A percentile compares a stretch with the other conserved stretches of the same genome.
phyloP scores from a whole-genome alignment of 64 coral and sea anemone species.

The Hydrozoanthus tunicans region DNA sequence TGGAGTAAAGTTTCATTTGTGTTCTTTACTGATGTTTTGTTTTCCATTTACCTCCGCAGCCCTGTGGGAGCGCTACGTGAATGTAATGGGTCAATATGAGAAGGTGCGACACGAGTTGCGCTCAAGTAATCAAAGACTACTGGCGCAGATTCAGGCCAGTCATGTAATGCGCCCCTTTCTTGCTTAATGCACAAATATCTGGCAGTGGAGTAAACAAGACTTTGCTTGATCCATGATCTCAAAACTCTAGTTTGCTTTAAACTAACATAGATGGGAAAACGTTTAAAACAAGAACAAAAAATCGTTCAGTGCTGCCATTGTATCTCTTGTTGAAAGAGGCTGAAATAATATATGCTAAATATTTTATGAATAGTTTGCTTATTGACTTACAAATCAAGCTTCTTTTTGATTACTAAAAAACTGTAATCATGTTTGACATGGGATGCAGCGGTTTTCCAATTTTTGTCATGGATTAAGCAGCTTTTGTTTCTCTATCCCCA shows the following conservation, averaged over 20 bases:
- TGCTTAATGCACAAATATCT: constrained; percentile 58
- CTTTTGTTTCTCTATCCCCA: constrained; percentile 9
- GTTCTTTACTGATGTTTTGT: constrained; percentile 22
- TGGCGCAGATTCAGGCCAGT: constrained; percentile 93
- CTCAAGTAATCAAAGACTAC: constrained; percentile 87
- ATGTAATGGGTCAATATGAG: constrained; percentile 81
- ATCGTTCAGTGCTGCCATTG: too few relatives aligned
- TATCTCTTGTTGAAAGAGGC: too few relatives aligned
- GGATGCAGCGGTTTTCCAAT: not conserved
- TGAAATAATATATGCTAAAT: too few relatives aligned
- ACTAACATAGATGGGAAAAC: not conserved
- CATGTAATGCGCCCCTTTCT: constrained; percentile 86
- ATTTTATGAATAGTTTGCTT: too few relatives aligned
- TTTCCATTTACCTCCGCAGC: constrained; percentile 22
- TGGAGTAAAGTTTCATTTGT: not conserved
- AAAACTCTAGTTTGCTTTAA: not conserved
- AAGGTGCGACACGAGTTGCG: constrained; percentile 95
- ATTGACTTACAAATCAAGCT: too few relatives aligned
- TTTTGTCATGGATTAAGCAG: not conserved
- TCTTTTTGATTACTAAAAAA: too few relatives aligned
- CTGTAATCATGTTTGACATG: too few relatives aligned
- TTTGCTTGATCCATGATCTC: constrained; percentile 26
- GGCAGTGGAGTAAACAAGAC: constrained; percentile 56
- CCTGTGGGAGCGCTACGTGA: constrained; percentile 84
- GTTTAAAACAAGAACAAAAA: not conserved